phyloP scores from a whole-genome alignment of 2,888 invertebrate species.

The Acleris literana region DNA sequence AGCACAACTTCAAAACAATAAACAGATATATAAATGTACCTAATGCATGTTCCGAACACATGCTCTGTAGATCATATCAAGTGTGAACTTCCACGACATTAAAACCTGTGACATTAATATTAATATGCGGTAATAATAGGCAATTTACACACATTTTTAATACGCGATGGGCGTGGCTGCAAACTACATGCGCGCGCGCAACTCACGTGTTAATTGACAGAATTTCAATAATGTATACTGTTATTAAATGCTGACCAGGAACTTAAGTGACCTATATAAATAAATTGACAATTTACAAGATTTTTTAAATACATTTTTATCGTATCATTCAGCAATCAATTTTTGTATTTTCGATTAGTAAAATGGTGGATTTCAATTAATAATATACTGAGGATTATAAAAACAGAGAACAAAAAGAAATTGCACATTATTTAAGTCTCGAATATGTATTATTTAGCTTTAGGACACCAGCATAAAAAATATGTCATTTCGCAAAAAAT shows the following conservation, averaged over 20 bases:
- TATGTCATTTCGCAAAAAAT: too few species aligned
- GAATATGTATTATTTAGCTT: too few species aligned
- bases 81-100: conserved; percentile 33
- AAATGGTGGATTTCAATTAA: too few species aligned
- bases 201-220: conserved; percentile 45
- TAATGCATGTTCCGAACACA: background rate
- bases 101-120: conserved; percentile 37
- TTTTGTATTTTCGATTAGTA: too few species aligned
- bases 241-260: conserved; percentile 5
- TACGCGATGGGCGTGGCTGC: conserved; percentile 51
- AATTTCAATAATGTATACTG: conserved; percentile 16
- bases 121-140: conserved; percentile 38
- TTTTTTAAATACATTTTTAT: too few species aligned
- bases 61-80: background rate
- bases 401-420: too few species aligned
- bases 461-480: too few species aligned
- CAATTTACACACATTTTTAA: conserved; percentile 42
- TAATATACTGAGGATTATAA: too few species aligned
- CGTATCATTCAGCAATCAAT: too few species aligned
- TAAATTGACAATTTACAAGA: too few species aligned
- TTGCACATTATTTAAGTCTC: too few species aligned
- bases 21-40: too few species aligned
- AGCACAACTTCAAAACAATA: background rate
- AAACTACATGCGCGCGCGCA: conserved; percentile 39
- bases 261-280: background rate